Conservation (phyloP, 2,113 vertebrate species). For the Tetraodon nigroviridis region DNA sequence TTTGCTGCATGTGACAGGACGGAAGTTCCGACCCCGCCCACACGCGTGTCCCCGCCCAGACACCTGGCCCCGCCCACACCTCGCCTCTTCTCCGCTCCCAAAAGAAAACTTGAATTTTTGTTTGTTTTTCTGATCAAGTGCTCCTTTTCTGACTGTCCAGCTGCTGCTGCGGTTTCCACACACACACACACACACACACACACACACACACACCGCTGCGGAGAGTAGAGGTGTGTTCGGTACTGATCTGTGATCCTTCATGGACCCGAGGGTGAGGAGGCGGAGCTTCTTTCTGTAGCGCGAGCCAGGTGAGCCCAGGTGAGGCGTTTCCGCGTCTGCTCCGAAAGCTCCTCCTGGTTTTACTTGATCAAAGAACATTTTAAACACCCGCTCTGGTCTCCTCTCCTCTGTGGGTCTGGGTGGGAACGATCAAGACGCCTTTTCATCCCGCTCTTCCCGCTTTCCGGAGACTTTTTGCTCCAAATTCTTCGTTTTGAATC, state of each 20-base stretch:
- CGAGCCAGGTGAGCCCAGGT: conserved; percentile 17
- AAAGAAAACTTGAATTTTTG: conserved; percentile 53
- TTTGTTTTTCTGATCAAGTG: conserved; percentile 25
- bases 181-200: neutral
- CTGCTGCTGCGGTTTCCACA: neutral
- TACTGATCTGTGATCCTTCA: neutral
- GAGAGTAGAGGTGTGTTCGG: neutral
- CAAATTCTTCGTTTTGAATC: too few relatives aligned
- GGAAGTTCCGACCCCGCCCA: neutral
- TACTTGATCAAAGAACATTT: conserved; percentile 59
- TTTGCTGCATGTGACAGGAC: neutral
- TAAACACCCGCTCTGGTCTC: conserved; percentile 10
- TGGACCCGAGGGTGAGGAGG: conserved; percentile 8
- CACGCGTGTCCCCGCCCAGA: neutral
- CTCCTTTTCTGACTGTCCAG: conserved; percentile 24
- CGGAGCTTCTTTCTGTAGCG: conserved; percentile 9
- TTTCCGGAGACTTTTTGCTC: too few relatives aligned
- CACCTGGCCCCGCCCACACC: neutral
- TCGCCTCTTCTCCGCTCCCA: neutral
- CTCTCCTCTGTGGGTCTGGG: conserved; percentile 17
- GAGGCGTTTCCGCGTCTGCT: conserved; percentile 22
- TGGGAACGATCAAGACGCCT: too few relatives aligned
- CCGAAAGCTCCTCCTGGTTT: conserved; percentile 57
- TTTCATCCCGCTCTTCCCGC: too few relatives aligned
- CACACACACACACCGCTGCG: neutral